Conservation (phyloP, 2,888 invertebrate genomes). For the Nasonovia ribisnigri region DNA sequence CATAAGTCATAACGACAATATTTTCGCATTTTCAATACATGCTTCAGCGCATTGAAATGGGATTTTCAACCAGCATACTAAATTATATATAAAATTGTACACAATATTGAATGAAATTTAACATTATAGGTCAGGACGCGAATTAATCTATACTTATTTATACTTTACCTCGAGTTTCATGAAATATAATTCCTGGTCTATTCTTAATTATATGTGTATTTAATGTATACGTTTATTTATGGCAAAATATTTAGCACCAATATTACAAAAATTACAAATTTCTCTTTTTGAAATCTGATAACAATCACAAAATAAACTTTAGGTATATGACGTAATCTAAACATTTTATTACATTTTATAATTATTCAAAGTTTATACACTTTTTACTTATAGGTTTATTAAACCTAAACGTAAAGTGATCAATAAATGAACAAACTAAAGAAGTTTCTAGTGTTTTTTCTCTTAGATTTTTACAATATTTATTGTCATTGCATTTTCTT, state of each 20-base stretch:
- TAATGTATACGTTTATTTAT: not conserved
- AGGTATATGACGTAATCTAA: not conserved
- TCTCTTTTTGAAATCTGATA: not conserved
- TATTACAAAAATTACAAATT: not conserved
- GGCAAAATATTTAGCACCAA: not conserved
- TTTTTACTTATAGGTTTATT: not conserved
- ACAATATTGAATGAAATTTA: not conserved
- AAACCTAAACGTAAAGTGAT: not conserved
- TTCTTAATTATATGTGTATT: not conserved
- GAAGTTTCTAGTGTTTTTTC: not conserved
- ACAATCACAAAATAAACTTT: not conserved
- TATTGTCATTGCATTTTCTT: not conserved
- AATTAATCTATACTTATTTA: not conserved
- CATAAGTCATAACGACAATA: not conserved
- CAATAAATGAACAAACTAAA: not conserved
- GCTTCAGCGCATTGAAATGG: not conserved
- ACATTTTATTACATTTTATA: not conserved
- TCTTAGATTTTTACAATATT: not conserved
- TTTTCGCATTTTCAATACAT: not conserved
- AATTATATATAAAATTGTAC: not conserved
- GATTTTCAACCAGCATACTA: not conserved
- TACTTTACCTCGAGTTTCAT: not conserved
- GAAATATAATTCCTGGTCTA: not conserved
- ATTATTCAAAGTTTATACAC: not conserved
- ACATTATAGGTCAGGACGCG: not conserved